These are phyloP conservation scores for Chaetophractus vellerosus DNA, from an alignment of 2,797 vertebrate species.

Conservation along the genomic window DNA sequence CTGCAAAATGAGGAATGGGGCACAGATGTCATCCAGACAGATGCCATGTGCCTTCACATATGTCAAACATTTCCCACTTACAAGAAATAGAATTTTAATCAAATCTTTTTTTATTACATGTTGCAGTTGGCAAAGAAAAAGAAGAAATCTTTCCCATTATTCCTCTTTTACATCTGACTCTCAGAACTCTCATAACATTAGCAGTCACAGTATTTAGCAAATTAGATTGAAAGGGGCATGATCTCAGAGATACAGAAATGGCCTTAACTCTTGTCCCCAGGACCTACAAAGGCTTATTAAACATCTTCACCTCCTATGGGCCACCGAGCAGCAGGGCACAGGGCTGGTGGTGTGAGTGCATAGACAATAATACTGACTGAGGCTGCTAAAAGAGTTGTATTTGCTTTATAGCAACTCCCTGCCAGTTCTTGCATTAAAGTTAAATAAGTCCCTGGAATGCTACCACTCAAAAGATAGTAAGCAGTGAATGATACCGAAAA, in stretches of 20 bases:
- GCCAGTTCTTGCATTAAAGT: slow-evolving; percentile 89
- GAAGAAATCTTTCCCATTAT: background rate
- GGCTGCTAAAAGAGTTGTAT: slow-evolving; percentile 88
- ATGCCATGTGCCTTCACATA: background rate
- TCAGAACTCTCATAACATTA: background rate
- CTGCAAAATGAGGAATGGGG: background rate
- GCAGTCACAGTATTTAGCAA: slow-evolving; percentile 17
- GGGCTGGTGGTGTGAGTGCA: slow-evolving; percentile 88
- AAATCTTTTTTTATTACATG: background rate
- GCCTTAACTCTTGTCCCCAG: slow-evolving; percentile 78
- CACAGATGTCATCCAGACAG: slow-evolving; percentile 11
- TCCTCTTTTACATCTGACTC: background rate
- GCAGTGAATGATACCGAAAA: slow-evolving; percentile 14
- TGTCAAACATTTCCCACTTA: slow-evolving; percentile 13
- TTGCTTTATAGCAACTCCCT: slow-evolving; percentile 91
- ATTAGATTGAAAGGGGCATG: background rate
- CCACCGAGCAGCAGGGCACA: slow-evolving; percentile 87
- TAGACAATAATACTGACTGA: slow-evolving; percentile 86
- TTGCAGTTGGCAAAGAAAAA: background rate
- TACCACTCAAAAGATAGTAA: slow-evolving; percentile 91
- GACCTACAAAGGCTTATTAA: slow-evolving; percentile 87
- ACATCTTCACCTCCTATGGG: slow-evolving; percentile 87
- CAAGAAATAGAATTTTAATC: slow-evolving; percentile 56
- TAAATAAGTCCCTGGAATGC: slow-evolving; percentile 88
- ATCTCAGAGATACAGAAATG: slow-evolving; percentile 46